Evolutionary conservation across 2,113 vertebrate genomes (phyloP).

Genomic region (Poeciliopsis retropinna): DNA sequence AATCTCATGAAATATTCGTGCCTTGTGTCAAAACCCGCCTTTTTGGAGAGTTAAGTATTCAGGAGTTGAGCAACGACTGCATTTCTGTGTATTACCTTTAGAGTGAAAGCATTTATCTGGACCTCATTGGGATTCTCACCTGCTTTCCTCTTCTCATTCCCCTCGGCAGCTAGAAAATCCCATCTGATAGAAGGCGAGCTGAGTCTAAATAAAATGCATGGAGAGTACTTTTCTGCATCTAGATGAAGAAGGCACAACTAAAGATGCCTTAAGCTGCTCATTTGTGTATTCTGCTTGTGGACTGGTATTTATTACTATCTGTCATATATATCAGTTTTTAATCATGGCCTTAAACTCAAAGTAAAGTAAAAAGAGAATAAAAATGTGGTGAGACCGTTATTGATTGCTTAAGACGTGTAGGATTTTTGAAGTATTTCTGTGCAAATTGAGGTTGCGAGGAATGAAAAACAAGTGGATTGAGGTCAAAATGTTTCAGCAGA

Average conservation of each 20-base stretch:
- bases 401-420: neutral
- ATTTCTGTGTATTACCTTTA: conserved; percentile 2
- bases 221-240: conserved; percentile 38
- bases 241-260: conserved; percentile 18
- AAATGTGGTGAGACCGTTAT: neutral
- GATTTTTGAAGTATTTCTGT: neutral
- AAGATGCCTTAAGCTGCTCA: conserved; percentile 1
- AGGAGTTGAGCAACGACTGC: neutral
- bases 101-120: conserved; percentile 34
- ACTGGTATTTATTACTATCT: neutral
- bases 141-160: conserved; percentile 20
- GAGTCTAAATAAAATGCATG: conserved; percentile 43
- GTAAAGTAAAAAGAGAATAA: conserved; percentile 5
- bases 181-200: conserved; percentile 42
- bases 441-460: neutral
- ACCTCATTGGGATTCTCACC: conserved; percentile 60
- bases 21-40: conserved; percentile 3
- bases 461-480: neutral
- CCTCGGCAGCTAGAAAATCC: conserved; percentile 50
- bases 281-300: conserved; percentile 3
- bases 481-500: neutral
- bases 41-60: conserved; percentile 2
- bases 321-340: conserved; percentile 37
- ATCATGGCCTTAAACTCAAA: conserved; percentile 11
- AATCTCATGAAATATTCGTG: conserved; percentile 11